A percentile compares a stretch with the other conserved stretches of the same genome.
Conservation (phyloP, 2,888 invertebrate genomes). For the Epistrophe eligans region DNA sequence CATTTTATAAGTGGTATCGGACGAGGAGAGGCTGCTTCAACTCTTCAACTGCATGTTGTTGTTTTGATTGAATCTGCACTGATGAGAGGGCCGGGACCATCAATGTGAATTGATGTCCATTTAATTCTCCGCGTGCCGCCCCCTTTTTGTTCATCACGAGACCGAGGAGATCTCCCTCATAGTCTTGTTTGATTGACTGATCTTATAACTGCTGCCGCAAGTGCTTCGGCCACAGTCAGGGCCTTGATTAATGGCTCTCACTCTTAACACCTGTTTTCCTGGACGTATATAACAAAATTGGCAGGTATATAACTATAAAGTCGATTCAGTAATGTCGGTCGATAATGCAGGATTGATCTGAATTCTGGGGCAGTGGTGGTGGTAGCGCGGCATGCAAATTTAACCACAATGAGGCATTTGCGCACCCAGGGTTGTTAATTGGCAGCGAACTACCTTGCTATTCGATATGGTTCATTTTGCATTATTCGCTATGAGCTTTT, state of each 20-base stretch:
- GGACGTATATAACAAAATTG: conserved; percentile 49
- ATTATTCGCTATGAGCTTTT: conserved; percentile 4
- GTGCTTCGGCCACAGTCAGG: conserved; percentile 52
- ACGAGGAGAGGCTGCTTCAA: conserved; percentile 33
- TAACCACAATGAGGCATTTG: conserved; percentile 42
- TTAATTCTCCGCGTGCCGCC: conserved; percentile 59
- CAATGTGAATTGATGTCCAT: conserved; percentile 71
- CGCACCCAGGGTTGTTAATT: conserved; percentile 55
- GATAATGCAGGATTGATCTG: conserved; percentile 32
- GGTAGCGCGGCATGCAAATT: conserved; percentile 53
- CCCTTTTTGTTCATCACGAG: conserved; percentile 24
- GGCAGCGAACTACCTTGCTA: conserved; percentile 65
- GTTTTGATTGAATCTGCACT: conserved; percentile 73
- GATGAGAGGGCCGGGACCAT: conserved; percentile 71
- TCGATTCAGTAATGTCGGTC: conserved; percentile 27
- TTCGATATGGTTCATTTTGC: conserved; percentile 59
- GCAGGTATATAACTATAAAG: conserved; percentile 27
- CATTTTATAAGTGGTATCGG: conserved; percentile 61
- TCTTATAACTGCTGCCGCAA: conserved; percentile 55
- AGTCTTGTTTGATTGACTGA: conserved; percentile 64
- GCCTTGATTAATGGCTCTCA: conserved; percentile 65
- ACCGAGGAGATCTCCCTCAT: conserved; percentile 2
- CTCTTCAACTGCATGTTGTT: conserved; percentile 57
- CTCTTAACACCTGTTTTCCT: conserved; percentile 71
- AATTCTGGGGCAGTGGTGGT: conserved; percentile 20